These are phyloP conservation scores for Cyphomyrus plagiostoma DNA, from an alignment of 2,113 vertebrate species.

Conservation along the genomic window DNA sequence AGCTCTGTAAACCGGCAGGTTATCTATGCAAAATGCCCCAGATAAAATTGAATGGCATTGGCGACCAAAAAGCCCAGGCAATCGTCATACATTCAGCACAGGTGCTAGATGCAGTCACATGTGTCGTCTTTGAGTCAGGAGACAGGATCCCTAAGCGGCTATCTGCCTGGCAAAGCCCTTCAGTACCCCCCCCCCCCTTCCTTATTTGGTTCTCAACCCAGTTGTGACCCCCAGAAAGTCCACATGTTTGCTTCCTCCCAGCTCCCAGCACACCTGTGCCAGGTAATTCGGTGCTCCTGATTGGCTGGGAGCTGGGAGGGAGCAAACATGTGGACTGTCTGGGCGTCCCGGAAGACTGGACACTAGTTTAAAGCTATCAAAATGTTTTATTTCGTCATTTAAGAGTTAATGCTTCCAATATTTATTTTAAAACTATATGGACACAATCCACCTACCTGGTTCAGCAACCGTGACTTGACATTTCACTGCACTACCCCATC, in stretches of 20 bases:
- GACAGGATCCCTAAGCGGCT: too few relatives aligned
- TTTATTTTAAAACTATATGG: not conserved
- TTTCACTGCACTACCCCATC: not conserved
- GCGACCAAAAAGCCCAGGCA: not conserved
- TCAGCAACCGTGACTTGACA: not conserved
- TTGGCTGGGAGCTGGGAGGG: not conserved
- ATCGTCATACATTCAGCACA: not conserved
- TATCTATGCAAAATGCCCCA: constrained; percentile 8
- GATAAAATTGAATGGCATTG: not conserved
- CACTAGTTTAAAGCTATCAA: not conserved
- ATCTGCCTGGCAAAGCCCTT: not conserved
- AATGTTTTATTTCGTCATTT: not conserved
- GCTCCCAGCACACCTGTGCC: not conserved
- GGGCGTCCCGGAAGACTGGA: not conserved
- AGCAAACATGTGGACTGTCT: not conserved
- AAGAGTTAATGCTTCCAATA: not conserved
- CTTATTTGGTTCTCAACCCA: not conserved
- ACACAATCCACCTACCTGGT: not conserved
- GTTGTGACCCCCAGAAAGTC: not conserved
- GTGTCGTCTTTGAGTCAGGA: not conserved
- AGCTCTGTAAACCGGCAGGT: not conserved
- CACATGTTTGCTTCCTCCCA: not conserved
- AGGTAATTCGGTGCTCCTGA: not conserved
- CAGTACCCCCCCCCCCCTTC: too few relatives aligned
- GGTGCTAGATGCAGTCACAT: not conserved